Conservation (phyloP, 2,113 vertebrate species). For the Cercopithecus mona region DNA sequence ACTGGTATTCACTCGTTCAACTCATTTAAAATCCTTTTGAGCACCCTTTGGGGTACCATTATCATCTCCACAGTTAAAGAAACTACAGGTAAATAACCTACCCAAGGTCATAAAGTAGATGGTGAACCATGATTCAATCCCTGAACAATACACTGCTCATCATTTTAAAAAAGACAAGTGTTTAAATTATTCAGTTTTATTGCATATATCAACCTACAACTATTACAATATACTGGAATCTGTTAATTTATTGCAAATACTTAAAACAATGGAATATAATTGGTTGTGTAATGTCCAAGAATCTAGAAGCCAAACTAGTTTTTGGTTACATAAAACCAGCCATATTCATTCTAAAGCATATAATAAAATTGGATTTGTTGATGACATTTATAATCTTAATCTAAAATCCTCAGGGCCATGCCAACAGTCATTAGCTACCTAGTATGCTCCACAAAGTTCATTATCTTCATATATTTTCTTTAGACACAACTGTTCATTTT, state of each 20-base stretch:
- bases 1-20: neutral
- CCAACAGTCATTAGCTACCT: neutral
- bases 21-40: neutral
- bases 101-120: neutral
- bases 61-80: neutral
- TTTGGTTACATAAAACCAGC: neutral
- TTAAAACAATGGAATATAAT: neutral
- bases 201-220: neutral
- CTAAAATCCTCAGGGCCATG: neutral
- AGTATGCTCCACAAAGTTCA: neutral
- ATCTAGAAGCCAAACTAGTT: neutral
- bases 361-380: neutral
- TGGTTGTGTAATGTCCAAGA: neutral
- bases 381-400: neutral
- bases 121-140: neutral
- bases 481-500: neutral
- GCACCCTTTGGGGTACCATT: neutral
- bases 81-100: neutral
- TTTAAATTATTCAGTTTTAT: constrained; percentile 15
- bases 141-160: neutral
- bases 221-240: neutral
- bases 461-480: neutral
- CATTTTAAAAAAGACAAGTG: neutral
- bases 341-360: neutral
- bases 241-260: neutral